Evolutionary conservation across 2,797 vertebrate species (phyloP), one percentile per base, ranked within the genome.

Genomic region (Hemibagrus guttatus): DNA sequence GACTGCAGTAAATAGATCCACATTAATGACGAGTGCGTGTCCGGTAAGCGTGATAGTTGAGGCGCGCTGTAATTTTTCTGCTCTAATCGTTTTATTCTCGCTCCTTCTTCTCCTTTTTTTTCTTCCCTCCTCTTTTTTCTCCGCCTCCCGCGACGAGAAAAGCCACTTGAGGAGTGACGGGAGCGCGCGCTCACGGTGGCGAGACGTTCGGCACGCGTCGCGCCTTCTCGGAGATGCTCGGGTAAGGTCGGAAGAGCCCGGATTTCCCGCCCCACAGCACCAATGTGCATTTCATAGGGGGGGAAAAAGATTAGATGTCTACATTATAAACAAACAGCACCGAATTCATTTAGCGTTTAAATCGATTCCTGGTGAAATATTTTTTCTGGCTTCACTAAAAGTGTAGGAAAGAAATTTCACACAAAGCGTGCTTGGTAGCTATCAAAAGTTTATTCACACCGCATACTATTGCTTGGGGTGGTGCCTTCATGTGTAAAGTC

Each of bases 221-320:
- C 90, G 80, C 86, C 69, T 49, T 93, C 86, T 95, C 94, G 94
- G 93, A 94, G 81, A 63, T 89, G 89, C 93, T 95, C 94, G 94
- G 89, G 91, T 92, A 35, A 35, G 84, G 86, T 95, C 95, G 95
- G 93, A 35, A 93, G 93, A 91, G 63, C 91, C 89, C 93, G 93
- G 92, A 86, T 61, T 72, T 85, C 75, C 74, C 83, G 35, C 76
- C 76, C 85, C 74, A 69, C 84, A 81, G 82, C 81, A 84, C 69
- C 17, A 49, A 3, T 9, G 49, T 21, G 49, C 16, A 8, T 31
- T 78, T 58, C 0, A 31, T 54, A n/a, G n/a, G n/a, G n/a, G 14
- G 6, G 52, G 42, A 71, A 1, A 23, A n/a, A 56, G 8, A 13
- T 4, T 14, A 58, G 17, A 4, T 54, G 1, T 12, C 11, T 6